These are phyloP conservation scores for Andrena flavipes DNA, from an alignment of 2,888 invertebrate species.

Conservation along the genomic window DNA sequence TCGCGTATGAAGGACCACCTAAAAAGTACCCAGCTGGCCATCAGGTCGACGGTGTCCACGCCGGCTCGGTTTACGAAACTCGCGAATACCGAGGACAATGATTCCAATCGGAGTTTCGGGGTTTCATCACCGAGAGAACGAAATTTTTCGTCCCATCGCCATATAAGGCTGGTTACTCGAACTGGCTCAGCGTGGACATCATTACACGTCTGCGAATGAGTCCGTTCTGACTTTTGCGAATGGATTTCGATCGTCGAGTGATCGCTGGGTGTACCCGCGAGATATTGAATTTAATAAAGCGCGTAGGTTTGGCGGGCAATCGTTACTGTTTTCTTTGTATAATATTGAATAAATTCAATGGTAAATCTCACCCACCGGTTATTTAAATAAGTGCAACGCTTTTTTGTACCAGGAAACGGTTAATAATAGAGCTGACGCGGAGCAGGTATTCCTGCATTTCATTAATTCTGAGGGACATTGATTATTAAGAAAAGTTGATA, in stretches of 20 bases:
- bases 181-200: too few relatives aligned
- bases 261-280: neutral
- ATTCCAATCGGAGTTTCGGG: slow-evolving; percentile 3
- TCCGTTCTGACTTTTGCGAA: neutral
- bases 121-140: slow-evolving; percentile 18
- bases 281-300: neutral
- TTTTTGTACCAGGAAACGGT: neutral
- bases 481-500: neutral
- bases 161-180: slow-evolving; percentile 26
- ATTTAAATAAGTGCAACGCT: neutral
- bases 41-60: slow-evolving; percentile 19
- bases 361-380: too few relatives aligned
- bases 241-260: neutral
- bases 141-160: slow-evolving; percentile 4
- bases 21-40: slow-evolving; percentile 22
- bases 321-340: too few relatives aligned
- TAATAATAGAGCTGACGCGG: slow-evolving; percentile 10
- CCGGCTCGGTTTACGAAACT: slow-evolving; percentile 18
- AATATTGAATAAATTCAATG: too few relatives aligned
- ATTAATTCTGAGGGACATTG: neutral
- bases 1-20: slow-evolving; percentile 8
- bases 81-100: slow-evolving; percentile 38
- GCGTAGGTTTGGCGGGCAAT: neutral
- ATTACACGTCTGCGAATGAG: neutral
- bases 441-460: neutral